phyloP scores from a whole-genome alignment of 2,113 vertebrate genomes.

The Peromyscus maniculatus region DNA sequence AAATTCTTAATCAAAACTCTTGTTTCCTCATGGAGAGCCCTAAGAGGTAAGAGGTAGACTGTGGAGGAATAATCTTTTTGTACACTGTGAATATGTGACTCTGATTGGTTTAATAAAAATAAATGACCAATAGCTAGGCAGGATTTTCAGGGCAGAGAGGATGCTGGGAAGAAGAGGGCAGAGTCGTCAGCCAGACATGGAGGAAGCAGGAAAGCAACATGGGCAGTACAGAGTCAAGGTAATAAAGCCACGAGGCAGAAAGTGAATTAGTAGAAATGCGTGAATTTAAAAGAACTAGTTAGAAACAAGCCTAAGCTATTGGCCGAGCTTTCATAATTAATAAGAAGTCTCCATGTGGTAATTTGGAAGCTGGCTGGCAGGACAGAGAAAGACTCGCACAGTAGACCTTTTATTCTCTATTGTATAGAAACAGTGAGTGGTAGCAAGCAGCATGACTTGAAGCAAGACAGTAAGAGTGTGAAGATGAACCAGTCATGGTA shows the following conservation, averaged over 20 bases:
- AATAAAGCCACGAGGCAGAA: background rate
- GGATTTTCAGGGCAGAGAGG: background rate
- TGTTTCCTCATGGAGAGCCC: background rate
- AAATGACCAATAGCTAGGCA: background rate
- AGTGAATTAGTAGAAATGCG: background rate
- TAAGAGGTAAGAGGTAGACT: background rate
- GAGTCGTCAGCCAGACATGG: background rate
- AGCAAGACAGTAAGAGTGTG: background rate
- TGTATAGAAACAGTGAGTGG: background rate
- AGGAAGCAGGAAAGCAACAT: background rate
- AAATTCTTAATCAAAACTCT: background rate
- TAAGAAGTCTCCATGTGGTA: background rate
- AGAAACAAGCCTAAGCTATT: background rate
- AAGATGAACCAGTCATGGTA: background rate
- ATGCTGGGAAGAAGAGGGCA: background rate
- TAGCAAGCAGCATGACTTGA: background rate
- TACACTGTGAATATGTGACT: background rate
- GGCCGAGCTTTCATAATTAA: background rate
- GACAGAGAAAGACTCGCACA: background rate
- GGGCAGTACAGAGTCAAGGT: background rate
- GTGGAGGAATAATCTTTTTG: background rate
- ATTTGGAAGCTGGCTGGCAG: background rate
- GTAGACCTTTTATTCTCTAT: background rate
- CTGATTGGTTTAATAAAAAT: background rate
- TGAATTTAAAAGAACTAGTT: background rate